Evolutionary conservation across 1,140 invertebrate species (phyloP), one percentile per base, ranked within the genome.

Genomic region (Kradibia gibbosae): DNA sequence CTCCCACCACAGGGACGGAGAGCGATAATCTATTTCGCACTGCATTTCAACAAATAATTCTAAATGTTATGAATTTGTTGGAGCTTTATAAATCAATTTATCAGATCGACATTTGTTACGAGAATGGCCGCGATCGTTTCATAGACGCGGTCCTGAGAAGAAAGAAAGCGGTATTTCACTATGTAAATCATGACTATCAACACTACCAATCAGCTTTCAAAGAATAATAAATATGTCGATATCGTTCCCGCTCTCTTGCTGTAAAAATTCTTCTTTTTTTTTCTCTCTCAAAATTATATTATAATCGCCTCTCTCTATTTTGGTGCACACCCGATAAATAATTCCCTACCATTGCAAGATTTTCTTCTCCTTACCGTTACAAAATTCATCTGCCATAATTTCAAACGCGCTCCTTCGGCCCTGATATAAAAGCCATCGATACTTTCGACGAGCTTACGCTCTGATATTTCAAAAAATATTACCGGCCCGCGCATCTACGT

Each of bases 21-120:
- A 71, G 65, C 48, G 67, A 42, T 81, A 81, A 81, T 75, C 57
- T 81, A 81, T 81, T 75, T 75, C 34, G 71, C 34, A 81, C 75
- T 81, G 79, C 75, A 57, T 60, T 7, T 57, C 75, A 72, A 75
- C 79, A 81, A 81, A 75, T 81, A 57, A 39, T 39, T n/a, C 57
- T 39, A 53, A 34, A 71, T 73, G 34, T 80, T 80, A 80, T 74
- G 65, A 80, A 28, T 39, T 72, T 74, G 78, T 73, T 74, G 36
- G 0, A 42, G 28, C 4, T 20, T 50, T 39, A 42, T 28, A 57
- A 57, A 73, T 65, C 78, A 28, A 62, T 53, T 80, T 80, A 80
- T 80, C 78, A 80, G 71, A 80, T 80, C 39, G 53, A 42, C 36
- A n/a, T 50, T 22, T 20, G n/a, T 25, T 15, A 45, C 25, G n/a